Base-by-base conservation (phyloP, 2,797 vertebrate species). In the Botia kubotai region DNA sequence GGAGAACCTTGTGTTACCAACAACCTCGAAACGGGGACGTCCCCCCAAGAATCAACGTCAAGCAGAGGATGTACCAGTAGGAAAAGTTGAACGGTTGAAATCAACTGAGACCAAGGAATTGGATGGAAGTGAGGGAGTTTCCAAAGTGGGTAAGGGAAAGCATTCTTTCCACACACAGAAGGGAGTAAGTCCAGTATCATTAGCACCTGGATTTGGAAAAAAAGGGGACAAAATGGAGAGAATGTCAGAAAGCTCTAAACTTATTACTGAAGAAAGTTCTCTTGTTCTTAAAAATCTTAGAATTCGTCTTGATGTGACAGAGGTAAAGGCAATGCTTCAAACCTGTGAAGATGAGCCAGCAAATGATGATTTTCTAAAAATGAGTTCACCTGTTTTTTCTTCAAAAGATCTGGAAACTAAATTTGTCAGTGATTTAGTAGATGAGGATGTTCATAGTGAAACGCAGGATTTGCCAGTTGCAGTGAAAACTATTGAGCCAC, bases 41-140 rank as follows among this genome's bases (percentile, higher is more conserved):
- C 98, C 97, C 73, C 97, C 97, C 0, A 99, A 99, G 87, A 95
- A 96, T 46, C 96, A 96, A 1, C 95, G 91, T 82, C 94, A 91
- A 0, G 91, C 93, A 17, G 96, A 97, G 0, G 97, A 97, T 0
- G 90, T 86, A 63, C 92, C 93, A 75, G 86, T 92, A 0, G 86
- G 92, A 46, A 97, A 97, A 87, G 78, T 88, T 0, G 96, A 97
- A 52, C 91, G 91, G 0, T 80, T 87, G 1, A 96, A 96, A 87
- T 58, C 82, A n/a, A 87, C 86, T 0, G 96, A 97, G 46, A 88
- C 58, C 0, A 97, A 97, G 43, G 97, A 98, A 68, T 71, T 89
- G 0, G 97, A 99, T 84, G 86, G 79, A 2, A 97, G 94, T 89
- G 98, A 98, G 79, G 94, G 94, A 65, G 87, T 91, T 60, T 87